Percentiles rank a stretch among this genome's conserved stretches.
Conservation (phyloP, 2,888 invertebrate species). For the Cataglyphis cursor region DNA sequence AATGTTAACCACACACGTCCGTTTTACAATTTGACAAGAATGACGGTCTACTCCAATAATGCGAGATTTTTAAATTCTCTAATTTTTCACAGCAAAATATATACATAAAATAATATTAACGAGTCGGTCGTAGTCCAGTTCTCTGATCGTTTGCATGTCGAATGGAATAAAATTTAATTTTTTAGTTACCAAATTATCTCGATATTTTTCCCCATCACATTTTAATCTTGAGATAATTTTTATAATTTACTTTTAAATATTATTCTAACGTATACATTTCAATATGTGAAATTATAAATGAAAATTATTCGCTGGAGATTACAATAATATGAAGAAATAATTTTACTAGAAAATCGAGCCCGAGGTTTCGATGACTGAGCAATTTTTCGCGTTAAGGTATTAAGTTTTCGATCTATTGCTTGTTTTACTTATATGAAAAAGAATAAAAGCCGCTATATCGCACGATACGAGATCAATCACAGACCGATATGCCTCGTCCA, state of each 20-base stretch:
- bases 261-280: neutral
- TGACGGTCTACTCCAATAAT: neutral
- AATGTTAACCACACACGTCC: neutral
- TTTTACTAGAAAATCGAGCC: conserved; percentile 45
- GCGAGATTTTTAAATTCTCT: neutral
- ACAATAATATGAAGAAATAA: neutral
- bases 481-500: conserved; percentile 71
- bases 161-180: neutral
- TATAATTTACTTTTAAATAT: neutral
- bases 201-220: neutral
- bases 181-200: neutral
- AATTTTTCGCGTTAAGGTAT: conserved; percentile 26
- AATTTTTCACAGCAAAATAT: neutral
- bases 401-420: conserved; percentile 14
- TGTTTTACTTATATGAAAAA: conserved; percentile 37
- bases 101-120: neutral
- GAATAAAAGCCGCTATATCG: conserved; percentile 39
- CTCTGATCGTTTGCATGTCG: neutral
- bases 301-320: conserved; percentile 15
- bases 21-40: conserved; percentile 6
- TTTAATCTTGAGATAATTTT: conserved; percentile 23
- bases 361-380: conserved; percentile 53
- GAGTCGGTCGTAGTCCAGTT: neutral
- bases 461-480: conserved; percentile 66
- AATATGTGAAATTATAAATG: neutral